Evolutionary conservation across 2,113 vertebrate genomes (phyloP), one percentile per base, ranked within the genome.

Genomic region (Polypterus bichir): DNA sequence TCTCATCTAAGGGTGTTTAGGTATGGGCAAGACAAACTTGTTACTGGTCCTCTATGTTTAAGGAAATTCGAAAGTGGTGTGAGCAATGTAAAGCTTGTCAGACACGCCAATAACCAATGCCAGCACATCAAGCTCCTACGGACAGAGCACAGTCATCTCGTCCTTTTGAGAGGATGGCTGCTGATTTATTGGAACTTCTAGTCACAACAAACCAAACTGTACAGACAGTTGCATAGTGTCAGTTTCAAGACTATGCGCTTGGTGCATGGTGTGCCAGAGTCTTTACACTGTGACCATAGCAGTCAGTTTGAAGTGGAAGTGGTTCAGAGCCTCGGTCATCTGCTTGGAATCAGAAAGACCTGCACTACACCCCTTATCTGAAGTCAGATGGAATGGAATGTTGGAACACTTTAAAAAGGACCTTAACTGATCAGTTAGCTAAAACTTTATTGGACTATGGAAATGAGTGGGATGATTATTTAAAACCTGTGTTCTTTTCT

Each of bases 401-500:
- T 47, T 65, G 3, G 65, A 67, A 10, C 7, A 52, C 4, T 59
- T 65, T 48, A 70, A 65, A 52, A 49, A 53, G 49, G 45, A 68
- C 69, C 44, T 27, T 68, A 44, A 65, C 64, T 48, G 58, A 63
- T n/a, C 61, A 64, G 11, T 53, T 64, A 11, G 62, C 61, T 56
- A 69, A 69, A 51, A 59, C 5, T 3, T 55, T 66, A 4, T 48
- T 67, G 49, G 52, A 47, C 9, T 67, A 57, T 62, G 60, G 53
- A 7, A 57, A 63, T 9, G 64, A 69, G 27, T 63, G 61, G 68
- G 58, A 66, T 27, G 6, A 54, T n/a, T 70, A 61, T 59, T 7
- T 67, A 49, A 61, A 54, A 8, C 65, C 61, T 6, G 65, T 66
- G n/a, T 65, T 57, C 2, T 70, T 70, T 62, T 65, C 65, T 8